Evolutionary conservation across 1,140 invertebrate genomes (phyloP), one percentile per base, ranked within the genome.

Genomic region (Wiebesia pumilae): DNA sequence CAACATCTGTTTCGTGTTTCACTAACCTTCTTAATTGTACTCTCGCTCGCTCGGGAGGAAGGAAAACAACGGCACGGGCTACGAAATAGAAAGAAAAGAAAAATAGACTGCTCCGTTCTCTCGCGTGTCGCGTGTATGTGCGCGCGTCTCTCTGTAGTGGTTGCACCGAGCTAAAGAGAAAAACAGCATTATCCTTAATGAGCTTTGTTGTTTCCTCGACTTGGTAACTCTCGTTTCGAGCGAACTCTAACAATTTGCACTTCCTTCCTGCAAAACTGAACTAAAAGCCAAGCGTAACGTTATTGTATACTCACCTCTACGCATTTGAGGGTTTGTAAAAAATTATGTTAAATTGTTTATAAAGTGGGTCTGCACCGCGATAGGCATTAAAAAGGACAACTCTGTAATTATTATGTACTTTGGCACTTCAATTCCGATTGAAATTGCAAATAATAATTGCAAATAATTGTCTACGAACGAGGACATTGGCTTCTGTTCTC

Each of bases 131-230:
- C 9, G 0, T 12, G 62, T 65, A 30, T 35, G 35, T 35, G 30
- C 38, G 79, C 1, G 62, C 1, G 38, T 33, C 3, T 30, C 6
- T 35, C 10, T 69, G 65, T 78, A 7, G 6, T 14, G 27, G 27
- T 1, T 30, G 33, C n/a, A 47, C 6, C 24, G 30, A 82, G 30
- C 14, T 51, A 40, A 58, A 73, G 54, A 86, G 69, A 86, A n/a
- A 81, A 65, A 47, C 84, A 65, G 79, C 81, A 81, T 65, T 38
- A 30, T 78, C 43, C 65, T 81, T 86, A 86, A 86, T 73, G 51
- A 86, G 79, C 84, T 77, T 81, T 65, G 84, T 81, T 81, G 84
- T 81, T 81, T 86, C 79, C 79, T 86, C n/a, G 35, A 58, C 78
- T 81, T 79, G 14, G 51, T 40, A 69, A 84, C 33, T 85, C 47